Percentiles rank a stretch among this genome's conserved stretches.
Conservation (phyloP, 2,888 invertebrate species). For the Mycogona germanica region DNA sequence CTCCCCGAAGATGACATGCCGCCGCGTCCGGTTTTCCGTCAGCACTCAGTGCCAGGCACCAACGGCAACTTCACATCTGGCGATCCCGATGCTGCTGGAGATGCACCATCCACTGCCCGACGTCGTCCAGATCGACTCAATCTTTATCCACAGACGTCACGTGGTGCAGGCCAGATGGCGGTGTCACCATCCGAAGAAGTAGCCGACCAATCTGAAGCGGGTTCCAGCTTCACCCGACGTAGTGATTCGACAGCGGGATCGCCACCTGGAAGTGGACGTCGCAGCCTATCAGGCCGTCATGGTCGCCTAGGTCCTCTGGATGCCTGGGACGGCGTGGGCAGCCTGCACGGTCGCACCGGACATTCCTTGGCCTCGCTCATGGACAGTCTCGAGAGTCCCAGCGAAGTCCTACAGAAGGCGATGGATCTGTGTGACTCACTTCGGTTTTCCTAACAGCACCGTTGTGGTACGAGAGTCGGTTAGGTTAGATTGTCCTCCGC, state of each 20-base stretch:
- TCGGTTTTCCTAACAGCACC: slow-evolving; percentile 9
- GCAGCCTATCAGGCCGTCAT: background rate
- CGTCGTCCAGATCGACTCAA: slow-evolving; percentile 4
- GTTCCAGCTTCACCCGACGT: background rate
- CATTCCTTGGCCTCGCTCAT: slow-evolving; percentile 10
- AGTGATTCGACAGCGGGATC: background rate
- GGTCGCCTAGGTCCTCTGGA: slow-evolving; percentile 5
- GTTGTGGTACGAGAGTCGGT: no score
- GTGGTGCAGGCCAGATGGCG: background rate
- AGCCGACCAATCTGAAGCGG: background rate
- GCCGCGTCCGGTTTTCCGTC: slow-evolving; percentile 8
- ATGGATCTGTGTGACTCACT: slow-evolving; percentile 21
- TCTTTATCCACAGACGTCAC: background rate
- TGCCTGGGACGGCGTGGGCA: background rate
- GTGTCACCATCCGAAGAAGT: background rate
- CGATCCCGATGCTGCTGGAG: background rate
- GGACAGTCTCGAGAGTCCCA: slow-evolving; percentile 17
- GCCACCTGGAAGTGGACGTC: background rate
- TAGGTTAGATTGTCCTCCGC: no score
- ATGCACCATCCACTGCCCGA: background rate
- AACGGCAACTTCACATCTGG: background rate
- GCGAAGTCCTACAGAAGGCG: slow-evolving; percentile 21
- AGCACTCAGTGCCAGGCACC: slow-evolving; percentile 10
- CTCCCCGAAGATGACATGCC: slow-evolving; percentile 13
- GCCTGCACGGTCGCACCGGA: background rate